Evolutionary conservation across 1,140 invertebrate species (phyloP).

Genomic region (Pteromalus puparum): DNA sequence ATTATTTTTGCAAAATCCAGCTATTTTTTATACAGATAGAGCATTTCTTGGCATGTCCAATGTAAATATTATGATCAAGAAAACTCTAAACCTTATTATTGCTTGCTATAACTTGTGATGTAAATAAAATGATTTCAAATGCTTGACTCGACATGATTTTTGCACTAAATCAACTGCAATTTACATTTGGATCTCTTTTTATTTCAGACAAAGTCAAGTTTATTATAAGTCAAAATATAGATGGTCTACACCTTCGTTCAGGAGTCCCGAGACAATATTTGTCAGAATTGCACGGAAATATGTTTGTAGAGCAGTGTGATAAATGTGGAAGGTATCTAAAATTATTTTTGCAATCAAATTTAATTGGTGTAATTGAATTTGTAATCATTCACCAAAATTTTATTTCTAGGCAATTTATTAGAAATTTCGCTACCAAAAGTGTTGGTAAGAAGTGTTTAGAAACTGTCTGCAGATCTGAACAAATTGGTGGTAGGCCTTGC

Average conservation of each 20-base stretch:
- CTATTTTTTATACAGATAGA: no score
- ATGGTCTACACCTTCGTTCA: slow-evolving; percentile 95
- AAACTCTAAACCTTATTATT: no score
- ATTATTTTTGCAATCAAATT: slow-evolving; percentile 49
- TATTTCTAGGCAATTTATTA: slow-evolving; percentile 87
- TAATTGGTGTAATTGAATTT: slow-evolving; percentile 1
- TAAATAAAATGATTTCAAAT: neutral
- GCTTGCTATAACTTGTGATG: no score
- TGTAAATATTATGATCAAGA: no score
- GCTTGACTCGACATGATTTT: neutral
- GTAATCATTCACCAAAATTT: slow-evolving; percentile 31
- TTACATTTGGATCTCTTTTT: slow-evolving; percentile 23
- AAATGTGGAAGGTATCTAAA: slow-evolving; percentile 87
- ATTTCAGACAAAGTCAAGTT: slow-evolving; percentile 86
- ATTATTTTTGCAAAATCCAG: neutral
- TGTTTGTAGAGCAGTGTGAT: slow-evolving; percentile 96
- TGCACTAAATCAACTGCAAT: neutral
- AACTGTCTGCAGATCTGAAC: slow-evolving; percentile 82
- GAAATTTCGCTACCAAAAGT: slow-evolving; percentile 85
- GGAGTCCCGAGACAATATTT: slow-evolving; percentile 87
- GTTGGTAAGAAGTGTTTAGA: slow-evolving; percentile 94
- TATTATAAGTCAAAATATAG: slow-evolving; percentile 98
- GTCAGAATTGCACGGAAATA: slow-evolving; percentile 98
- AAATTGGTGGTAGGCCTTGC: slow-evolving; percentile 82
- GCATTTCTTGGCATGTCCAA: no score